Evolutionary conservation across 2,888 invertebrate genomes (phyloP), one percentile per base, ranked within the genome.

Genomic region (Chymomyza procnemis): DNA sequence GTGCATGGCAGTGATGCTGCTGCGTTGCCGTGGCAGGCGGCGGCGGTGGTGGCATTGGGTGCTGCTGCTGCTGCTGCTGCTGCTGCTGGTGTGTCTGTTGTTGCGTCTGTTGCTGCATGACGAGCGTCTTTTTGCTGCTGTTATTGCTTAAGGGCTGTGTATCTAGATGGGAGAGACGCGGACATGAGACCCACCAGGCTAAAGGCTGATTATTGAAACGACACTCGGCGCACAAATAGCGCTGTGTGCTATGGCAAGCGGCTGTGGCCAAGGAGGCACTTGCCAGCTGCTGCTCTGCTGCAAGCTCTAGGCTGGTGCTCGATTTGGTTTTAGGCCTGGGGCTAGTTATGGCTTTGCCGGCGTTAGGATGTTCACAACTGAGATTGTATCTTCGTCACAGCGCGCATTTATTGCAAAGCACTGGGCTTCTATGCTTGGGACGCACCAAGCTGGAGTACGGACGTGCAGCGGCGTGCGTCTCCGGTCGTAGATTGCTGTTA

Each of bases 131-230:
- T 59, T 69, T 68, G 74, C 71, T 26, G 63, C 71, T 56, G 41
- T 76, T 67, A 73, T 62, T 64, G 47, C 71, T 64, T 64, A 66
- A 75, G 70, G 69, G 86, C 34, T 41, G 34, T 2, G 34, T 41
- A 64, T 77, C 79, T 56, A 90, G 83, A 76, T 88, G 87, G 71
- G 89, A 89, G 71, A 91, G 82, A 52, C 90, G 88, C 41, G 90
- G 90, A 82, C 90, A 91, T 52, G 91, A 90, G 64, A 90, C 89
- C 90, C 90, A 91, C 90, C 90, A 91, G 74, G 90, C 88, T 59
- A 90, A 71, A 59, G 90, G 91, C 68, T 89, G 88, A 82, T 90
- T 88, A 80, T 90, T 90, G 76, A 89, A 90, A 57, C 89, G 87
- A 74, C 90, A 90, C 69, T 88, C 86, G 74, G 80, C 77, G 71